A percentile compares a stretch with the other conserved stretches of the same genome.
Conservation (phyloP, 2,797 vertebrate species). For the Hypotaenidia okinawae region DNA sequence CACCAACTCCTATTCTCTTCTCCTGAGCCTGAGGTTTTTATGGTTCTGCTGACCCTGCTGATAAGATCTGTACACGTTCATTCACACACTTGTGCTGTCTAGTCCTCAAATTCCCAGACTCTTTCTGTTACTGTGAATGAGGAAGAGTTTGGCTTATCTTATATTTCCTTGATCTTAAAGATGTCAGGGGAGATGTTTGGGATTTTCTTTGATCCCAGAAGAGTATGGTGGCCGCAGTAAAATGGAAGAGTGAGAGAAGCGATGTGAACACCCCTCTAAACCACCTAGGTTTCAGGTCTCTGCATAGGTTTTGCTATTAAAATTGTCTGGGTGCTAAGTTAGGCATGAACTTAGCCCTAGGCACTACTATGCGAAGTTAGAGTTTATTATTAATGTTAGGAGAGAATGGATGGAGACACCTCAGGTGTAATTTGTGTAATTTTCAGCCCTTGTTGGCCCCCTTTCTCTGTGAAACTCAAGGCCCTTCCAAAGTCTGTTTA, state of each 20-base stretch:
- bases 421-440: neutral
- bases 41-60: constrained; percentile 18
- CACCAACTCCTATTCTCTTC: neutral
- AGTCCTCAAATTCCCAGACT: constrained; percentile 48
- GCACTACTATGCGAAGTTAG: neutral
- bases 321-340: neutral
- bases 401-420: neutral
- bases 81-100: constrained; percentile 13
- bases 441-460: neutral
- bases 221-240: neutral
- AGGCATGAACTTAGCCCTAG: neutral
- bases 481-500: neutral
- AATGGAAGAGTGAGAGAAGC: neutral
- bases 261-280: neutral
- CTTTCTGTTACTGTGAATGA: constrained; percentile 5
- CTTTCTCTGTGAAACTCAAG: neutral
- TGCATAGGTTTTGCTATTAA: neutral
- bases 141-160: constrained; percentile 18
- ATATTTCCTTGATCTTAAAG: constrained; percentile 38
- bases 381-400: neutral
- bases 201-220: neutral
- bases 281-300: neutral
- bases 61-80: constrained; percentile 11
- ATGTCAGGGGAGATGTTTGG: neutral
- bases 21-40: neutral